Conservation (phyloP, 2,113 vertebrate species). For the Pedionomus torquatus region DNA sequence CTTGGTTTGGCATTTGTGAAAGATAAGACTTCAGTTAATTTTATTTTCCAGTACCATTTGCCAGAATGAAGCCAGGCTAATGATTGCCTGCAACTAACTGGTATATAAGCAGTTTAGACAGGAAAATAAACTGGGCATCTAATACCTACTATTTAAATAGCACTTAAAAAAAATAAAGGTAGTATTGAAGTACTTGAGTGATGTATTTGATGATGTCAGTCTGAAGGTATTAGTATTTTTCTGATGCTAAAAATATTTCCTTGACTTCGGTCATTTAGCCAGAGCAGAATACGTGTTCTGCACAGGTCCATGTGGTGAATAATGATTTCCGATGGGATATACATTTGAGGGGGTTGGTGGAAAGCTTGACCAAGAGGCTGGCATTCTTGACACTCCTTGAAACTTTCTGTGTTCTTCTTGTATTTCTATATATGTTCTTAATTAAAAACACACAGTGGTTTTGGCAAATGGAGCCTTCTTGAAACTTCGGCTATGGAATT, state of each 20-base stretch:
- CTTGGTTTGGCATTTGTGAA: not conserved
- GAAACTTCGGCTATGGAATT: not conserved
- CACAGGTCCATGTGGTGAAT: not conserved
- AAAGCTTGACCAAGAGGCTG: not conserved
- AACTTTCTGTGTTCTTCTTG: not conserved
- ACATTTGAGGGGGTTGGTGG: not conserved
- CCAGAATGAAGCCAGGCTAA: not conserved
- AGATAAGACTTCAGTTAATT: not conserved
- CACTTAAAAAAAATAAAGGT: not conserved
- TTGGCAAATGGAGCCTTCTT: conserved; percentile 4
- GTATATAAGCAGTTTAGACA: not conserved
- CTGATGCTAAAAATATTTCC: not conserved
- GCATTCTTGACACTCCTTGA: not conserved
- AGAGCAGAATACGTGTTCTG: not conserved
- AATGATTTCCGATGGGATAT: not conserved
- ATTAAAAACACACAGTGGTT: conserved; percentile 46
- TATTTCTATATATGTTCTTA: not conserved
- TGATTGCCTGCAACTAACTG: not conserved
- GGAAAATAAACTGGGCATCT: not conserved
- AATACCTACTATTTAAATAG: not conserved
- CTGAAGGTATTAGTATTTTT: not conserved
- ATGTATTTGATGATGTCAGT: not conserved
- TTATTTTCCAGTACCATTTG: not conserved
- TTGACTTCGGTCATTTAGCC: not conserved
- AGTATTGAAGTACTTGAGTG: not conserved